Evolutionary conservation across 2,113 vertebrate species (phyloP).

Genomic region (Anoplopoma fimbria): DNA sequence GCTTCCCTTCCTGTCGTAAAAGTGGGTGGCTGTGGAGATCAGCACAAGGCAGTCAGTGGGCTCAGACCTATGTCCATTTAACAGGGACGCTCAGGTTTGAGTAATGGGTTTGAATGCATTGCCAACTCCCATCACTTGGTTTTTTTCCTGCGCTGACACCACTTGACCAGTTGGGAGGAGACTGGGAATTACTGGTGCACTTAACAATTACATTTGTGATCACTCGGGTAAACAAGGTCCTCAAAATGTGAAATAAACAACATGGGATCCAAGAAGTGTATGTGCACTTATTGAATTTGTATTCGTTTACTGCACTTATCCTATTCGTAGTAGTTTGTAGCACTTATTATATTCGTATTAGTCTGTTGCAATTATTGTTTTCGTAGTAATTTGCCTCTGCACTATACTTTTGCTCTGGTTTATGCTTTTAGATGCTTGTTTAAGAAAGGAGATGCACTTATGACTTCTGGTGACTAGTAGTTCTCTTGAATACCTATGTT

Average conservation of each 20-base stretch:
- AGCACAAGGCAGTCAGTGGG: constrained; percentile 31
- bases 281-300: too few species aligned
- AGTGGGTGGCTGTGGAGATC: constrained; percentile 50
- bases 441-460: too few species aligned
- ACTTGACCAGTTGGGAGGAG: constrained; percentile 20
- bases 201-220: constrained; percentile 6
- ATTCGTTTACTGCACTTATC: too few species aligned
- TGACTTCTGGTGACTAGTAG: too few species aligned
- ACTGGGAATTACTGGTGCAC: neutral
- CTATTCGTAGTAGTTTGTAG: too few species aligned
- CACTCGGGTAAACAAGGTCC: neutral
- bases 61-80: constrained; percentile 20
- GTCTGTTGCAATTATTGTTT: too few species aligned
- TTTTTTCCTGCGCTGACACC: constrained; percentile 61
- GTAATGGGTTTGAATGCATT: constrained; percentile 33
- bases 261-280: neutral
- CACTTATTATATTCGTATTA: too few species aligned
- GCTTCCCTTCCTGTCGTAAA: constrained; percentile 72
- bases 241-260: neutral
- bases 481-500: too few species aligned
- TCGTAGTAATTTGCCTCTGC: too few species aligned
- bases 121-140: constrained; percentile 60
- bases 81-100: constrained; percentile 39
- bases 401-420: too few species aligned
- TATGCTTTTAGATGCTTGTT: too few species aligned